Conservation (phyloP, 1,140 invertebrate genomes). For the Aricia agestis region DNA sequence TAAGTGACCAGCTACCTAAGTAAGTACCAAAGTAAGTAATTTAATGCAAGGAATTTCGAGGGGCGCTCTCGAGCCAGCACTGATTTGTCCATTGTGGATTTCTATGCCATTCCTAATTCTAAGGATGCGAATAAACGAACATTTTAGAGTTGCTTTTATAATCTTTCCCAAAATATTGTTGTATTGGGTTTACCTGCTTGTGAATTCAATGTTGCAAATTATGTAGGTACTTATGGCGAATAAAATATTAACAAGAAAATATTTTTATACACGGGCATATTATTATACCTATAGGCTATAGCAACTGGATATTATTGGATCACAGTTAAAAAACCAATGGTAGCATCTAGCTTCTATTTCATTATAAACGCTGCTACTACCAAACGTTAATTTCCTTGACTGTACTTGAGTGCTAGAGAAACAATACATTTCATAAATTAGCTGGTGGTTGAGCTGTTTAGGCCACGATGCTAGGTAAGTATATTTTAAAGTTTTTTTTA, state of each 20-base stretch:
- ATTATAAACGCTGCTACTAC: not conserved
- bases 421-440: constrained; percentile 11
- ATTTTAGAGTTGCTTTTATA: not conserved
- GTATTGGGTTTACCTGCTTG: too few relatives aligned
- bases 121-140: not conserved
- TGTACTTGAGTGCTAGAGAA: not conserved
- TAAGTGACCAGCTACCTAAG: constrained; percentile 10
- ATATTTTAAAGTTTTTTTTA: not conserved
- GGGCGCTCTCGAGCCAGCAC: not conserved
- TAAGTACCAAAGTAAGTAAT: not conserved
- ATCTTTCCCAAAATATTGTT: too few relatives aligned
- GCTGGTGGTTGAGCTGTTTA: constrained; percentile 1
- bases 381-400: not conserved
- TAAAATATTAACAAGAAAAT: too few relatives aligned
- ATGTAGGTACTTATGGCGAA: too few relatives aligned
- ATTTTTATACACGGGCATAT: too few relatives aligned
- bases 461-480: not conserved
- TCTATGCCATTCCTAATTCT: not conserved
- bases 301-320: too few relatives aligned
- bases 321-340: too few relatives aligned
- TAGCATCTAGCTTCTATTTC: not conserved
- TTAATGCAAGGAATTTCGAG: constrained; percentile 6
- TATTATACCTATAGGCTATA: too few relatives aligned
- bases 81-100: constrained; percentile 8
- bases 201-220: too few relatives aligned